Evolutionary conservation across 1,140 invertebrate genomes (phyloP).

Genomic region (Diprion similis): DNA sequence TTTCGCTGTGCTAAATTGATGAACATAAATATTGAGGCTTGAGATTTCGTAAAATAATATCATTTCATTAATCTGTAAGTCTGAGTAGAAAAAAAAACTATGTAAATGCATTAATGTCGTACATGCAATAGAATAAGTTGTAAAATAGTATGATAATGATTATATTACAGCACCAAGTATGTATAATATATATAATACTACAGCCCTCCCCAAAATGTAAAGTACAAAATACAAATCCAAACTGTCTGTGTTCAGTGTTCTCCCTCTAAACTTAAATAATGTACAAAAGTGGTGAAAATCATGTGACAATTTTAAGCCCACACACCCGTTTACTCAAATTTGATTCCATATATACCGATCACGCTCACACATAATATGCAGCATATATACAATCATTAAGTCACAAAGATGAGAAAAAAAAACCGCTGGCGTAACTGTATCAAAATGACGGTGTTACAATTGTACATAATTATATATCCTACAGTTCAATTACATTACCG

Average conservation of each 20-base stretch:
- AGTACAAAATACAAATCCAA: slow-evolving; percentile 29
- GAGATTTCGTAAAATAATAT: neutral
- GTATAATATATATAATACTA: slow-evolving; percentile 29
- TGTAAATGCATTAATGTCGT: slow-evolving; percentile 34
- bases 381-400: too few relatives aligned
- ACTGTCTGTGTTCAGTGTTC: slow-evolving; percentile 25
- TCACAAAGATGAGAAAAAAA: too few relatives aligned
- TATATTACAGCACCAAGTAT: slow-evolving; percentile 12
- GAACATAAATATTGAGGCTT: neutral
- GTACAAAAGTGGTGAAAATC: too few relatives aligned
- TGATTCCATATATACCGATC: neutral
- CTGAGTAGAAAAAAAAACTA: slow-evolving; percentile 8
- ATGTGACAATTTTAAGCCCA: neutral
- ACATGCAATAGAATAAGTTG: slow-evolving; percentile 21
- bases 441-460: too few relatives aligned
- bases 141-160: neutral
- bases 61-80: slow-evolving; percentile 5
- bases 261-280: neutral
- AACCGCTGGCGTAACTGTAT: too few relatives aligned
- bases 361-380: too few relatives aligned
- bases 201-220: slow-evolving; percentile 24
- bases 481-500: too few relatives aligned
- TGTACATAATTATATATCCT: too few relatives aligned
- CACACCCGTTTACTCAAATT: neutral
- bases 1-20: too few relatives aligned